phyloP scores from a whole-genome alignment of 1,140 invertebrate species.

The Kradibia gibbosae region DNA sequence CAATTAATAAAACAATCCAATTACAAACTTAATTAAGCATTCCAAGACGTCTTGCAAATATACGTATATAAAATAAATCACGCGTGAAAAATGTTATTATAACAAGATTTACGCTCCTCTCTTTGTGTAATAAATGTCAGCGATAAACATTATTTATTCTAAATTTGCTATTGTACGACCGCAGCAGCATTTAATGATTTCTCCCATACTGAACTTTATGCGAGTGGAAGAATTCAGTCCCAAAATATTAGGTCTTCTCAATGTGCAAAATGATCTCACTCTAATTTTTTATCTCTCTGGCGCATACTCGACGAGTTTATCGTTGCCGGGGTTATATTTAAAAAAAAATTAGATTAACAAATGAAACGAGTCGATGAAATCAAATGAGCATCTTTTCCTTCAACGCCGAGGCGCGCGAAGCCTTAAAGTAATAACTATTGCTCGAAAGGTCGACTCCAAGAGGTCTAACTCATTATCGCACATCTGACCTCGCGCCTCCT shows the following conservation, averaged over 20 bases:
- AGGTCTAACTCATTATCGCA: too few species aligned
- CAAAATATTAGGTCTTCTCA: background rate
- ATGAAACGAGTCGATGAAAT: too few species aligned
- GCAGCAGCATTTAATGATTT: background rate
- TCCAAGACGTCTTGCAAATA: background rate
- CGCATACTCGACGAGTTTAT: background rate
- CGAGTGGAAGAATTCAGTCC: background rate
- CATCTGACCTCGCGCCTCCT: slow-evolving; percentile 27
- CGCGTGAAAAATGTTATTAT: background rate
- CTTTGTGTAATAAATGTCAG: background rate
- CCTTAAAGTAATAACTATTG: too few species aligned
- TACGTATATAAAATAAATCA: background rate
- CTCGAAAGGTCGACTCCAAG: too few species aligned
- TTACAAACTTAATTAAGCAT: background rate
- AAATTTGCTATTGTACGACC: background rate
- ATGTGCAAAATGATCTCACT: background rate
- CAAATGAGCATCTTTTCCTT: too few species aligned
- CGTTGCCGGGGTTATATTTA: too few species aligned
- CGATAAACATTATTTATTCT: background rate
- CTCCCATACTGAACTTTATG: background rate
- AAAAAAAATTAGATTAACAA: too few species aligned
- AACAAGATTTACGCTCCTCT: background rate
- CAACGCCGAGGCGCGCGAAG: too few species aligned
- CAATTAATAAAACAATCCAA: background rate
- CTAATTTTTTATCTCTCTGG: too few species aligned